These are phyloP conservation scores for Datnioides undecimradiatus DNA, from an alignment of 2,113 vertebrate genomes.

Conservation along the genomic window DNA sequence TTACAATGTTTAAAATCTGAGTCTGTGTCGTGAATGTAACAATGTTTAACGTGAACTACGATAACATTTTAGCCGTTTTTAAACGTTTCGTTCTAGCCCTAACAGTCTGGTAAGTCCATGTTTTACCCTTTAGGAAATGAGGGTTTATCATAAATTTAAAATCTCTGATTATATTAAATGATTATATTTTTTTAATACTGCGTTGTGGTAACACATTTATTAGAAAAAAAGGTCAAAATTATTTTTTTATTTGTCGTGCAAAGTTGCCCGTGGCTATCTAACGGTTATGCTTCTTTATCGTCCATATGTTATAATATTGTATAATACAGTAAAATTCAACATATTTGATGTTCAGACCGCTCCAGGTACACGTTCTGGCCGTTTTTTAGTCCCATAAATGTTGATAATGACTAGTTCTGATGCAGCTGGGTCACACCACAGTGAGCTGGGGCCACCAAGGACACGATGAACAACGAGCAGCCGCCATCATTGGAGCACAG, in stretches of 20 bases:
- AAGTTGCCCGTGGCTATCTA: constrained; percentile 49
- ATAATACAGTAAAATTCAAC: background rate
- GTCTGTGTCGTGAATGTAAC: background rate
- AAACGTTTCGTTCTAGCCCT: background rate
- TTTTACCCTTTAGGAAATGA: background rate
- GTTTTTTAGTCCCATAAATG: background rate
- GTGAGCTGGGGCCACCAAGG: constrained; percentile 72
- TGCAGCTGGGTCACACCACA: constrained; percentile 32
- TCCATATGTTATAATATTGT: constrained; percentile 12
- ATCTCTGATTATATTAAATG: background rate
- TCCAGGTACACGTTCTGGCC: fast-evolving
- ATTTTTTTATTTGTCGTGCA: background rate
- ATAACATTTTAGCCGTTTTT: background rate
- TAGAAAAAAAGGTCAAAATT: no score
- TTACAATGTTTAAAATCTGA: background rate
- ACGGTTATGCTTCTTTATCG: background rate
- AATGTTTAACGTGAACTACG: background rate
- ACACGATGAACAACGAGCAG: constrained; percentile 76
- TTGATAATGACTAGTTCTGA: background rate
- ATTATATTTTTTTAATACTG: fast-evolving
- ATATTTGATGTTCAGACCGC: background rate
- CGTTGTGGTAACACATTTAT: no score
- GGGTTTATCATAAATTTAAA: background rate
- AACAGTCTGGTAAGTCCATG: background rate
- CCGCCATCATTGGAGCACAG: constrained; percentile 83